Conservation (phyloP, 1,140 invertebrate species). For the Branchinecta lindahli region DNA sequence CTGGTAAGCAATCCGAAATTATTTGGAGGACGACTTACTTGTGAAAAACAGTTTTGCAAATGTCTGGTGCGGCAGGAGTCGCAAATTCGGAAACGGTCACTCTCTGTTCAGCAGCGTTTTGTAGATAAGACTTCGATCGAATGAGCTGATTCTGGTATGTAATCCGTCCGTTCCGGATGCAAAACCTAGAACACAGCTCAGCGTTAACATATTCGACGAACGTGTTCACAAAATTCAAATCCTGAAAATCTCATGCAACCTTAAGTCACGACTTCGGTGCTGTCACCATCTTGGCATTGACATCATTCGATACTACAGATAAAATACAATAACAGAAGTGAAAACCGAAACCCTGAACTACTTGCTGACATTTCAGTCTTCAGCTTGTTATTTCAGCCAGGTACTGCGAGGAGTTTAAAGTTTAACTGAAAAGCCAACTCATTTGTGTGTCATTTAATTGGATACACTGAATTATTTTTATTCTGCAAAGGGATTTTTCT, state of each 20-base stretch:
- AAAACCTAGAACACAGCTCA: constrained; percentile 18
- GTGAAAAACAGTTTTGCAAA: constrained; percentile 27
- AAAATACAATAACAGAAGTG: background rate
- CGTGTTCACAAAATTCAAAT: constrained; percentile 7
- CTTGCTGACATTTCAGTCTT: too few relatives aligned
- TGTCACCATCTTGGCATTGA: background rate
- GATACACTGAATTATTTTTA: too few relatives aligned
- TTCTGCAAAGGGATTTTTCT: too few relatives aligned
- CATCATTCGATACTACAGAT: background rate
- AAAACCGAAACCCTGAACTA: too few relatives aligned
- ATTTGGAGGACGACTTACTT: constrained; percentile 24
- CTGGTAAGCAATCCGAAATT: constrained; percentile 2
- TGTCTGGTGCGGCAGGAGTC: constrained; percentile 24
- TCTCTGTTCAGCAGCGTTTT: constrained; percentile 28
- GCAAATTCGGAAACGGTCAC: constrained; percentile 27
- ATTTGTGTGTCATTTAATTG: too few relatives aligned
- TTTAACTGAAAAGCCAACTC: too few relatives aligned
- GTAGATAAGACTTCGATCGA: constrained; percentile 27
- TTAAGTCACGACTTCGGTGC: background rate
- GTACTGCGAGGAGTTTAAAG: too few relatives aligned
- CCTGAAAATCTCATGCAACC: background rate
- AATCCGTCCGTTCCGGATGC: constrained; percentile 26
- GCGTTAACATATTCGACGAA: background rate
- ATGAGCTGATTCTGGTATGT: constrained; percentile 30
- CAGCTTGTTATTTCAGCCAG: too few relatives aligned